Evolutionary conservation across 1,140 invertebrate species (phyloP), one percentile per base, ranked within the genome.

Genomic region (Zaprionus capensis): DNA sequence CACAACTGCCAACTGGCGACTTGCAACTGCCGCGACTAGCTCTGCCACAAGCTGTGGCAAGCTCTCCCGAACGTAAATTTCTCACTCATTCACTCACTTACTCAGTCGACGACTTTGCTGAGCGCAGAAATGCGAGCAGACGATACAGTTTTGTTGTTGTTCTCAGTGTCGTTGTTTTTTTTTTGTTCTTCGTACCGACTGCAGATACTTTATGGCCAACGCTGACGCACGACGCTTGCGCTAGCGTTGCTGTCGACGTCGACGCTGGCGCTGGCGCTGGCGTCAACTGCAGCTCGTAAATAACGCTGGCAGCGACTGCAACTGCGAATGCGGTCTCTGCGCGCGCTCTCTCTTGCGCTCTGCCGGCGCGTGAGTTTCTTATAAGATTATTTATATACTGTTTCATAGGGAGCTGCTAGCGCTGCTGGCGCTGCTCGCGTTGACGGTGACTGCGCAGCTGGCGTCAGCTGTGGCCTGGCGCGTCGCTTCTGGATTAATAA

Each of bases 401-500:
- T 62, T 71, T 59, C 34, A 38, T 55, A 9, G 63, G 59, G 69
- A 53, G 63, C 71, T 81, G 73, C 49, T 26, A 24, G 20, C n/a
- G 72, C 46, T 81, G 73, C 49, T 26, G 24, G 20, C n/a, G 72
- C 46, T 49, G 71, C 53, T 71, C 65, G 3, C 80, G 76, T 41
- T 70, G 74, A 22, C 83, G 72, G 31, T 68, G 75, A 41, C 74
- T 51, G 62, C 57, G 67, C 69, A 15, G 69, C 59, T 46, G 44
- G 63, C 70, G 63, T 62, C 71, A 65, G 67, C 51, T 46, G 41
- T 46, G 41, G 41, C 41, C 6, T 62, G 61, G 46, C 70, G 70
- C 72, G 67, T 65, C 68, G 73, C 79, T 79, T 84, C 83, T 87
- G 90, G 91, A 92, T 92, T 92, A 92, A 92, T 92, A 86, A 91